These are phyloP conservation scores for Diarsia brunnea DNA, from an alignment of 2,888 invertebrate genomes.

Conservation along the genomic window DNA sequence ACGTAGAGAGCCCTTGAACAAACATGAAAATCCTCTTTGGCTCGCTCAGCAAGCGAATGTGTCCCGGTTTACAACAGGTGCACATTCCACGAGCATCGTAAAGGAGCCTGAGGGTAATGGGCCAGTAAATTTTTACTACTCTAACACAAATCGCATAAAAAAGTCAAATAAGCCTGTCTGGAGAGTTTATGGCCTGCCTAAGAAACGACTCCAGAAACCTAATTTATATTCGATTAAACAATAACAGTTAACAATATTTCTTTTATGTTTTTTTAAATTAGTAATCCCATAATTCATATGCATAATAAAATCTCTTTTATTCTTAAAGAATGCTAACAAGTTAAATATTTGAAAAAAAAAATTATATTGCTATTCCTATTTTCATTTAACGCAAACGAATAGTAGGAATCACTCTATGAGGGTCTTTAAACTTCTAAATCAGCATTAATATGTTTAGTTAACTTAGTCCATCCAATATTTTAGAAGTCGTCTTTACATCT, in stretches of 20 bases:
- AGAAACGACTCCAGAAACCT: slow-evolving; percentile 62
- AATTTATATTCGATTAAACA: slow-evolving; percentile 51
- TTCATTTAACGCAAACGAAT: not conserved
- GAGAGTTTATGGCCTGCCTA: slow-evolving; percentile 64
- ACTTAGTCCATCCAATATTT: not conserved
- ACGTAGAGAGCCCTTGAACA: slow-evolving; percentile 49
- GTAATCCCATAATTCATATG: not conserved
- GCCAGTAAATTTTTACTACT: slow-evolving; percentile 80
- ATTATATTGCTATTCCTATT: not conserved
- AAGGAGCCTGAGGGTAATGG: slow-evolving; percentile 74
- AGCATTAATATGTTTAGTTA: not conserved
- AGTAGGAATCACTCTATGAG: not conserved
- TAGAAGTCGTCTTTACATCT: not conserved
- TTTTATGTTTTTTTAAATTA: slow-evolving; percentile 13
- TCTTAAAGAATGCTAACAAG: not conserved
- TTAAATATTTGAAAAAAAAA: not conserved
- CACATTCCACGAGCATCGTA: slow-evolving; percentile 74
- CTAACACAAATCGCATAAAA: slow-evolving; percentile 76
- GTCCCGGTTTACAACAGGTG: slow-evolving; percentile 72
- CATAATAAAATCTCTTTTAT: not conserved
- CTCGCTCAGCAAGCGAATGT: slow-evolving; percentile 62
- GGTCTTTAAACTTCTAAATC: not conserved
- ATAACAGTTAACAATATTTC: slow-evolving; percentile 14
- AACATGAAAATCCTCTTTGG: slow-evolving; percentile 73
- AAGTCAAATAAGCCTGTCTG: slow-evolving; percentile 72